A percentile compares a stretch with the other conserved stretches of the same genome.
These are phyloP conservation scores for Gallinago paraguaiae DNA, from an alignment of 2,113 vertebrate species.

Conservation along the genomic window DNA sequence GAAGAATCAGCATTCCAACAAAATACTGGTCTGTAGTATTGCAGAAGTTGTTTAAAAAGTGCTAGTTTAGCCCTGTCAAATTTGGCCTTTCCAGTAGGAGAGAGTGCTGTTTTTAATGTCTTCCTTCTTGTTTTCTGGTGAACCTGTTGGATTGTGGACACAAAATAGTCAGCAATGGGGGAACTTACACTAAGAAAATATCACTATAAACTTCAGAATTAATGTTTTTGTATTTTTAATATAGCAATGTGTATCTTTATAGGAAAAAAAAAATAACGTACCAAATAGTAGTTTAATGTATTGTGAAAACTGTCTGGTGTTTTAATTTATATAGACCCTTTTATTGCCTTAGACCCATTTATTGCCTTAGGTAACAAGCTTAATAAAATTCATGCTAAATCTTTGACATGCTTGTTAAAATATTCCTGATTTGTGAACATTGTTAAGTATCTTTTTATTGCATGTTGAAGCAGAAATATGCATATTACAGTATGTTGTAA, in stretches of 20 bases:
- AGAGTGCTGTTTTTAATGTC: not conserved
- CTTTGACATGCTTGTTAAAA: constrained; percentile 69
- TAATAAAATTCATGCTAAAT: constrained; percentile 66
- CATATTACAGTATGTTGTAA: not conserved
- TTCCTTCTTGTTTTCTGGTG: not conserved
- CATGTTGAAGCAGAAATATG: constrained; percentile 28
- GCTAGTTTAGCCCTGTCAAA: not conserved
- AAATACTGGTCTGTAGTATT: not conserved
- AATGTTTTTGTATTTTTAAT: not conserved
- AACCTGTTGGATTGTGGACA: not conserved
- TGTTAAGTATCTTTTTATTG: constrained; percentile 57
- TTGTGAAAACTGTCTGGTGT: constrained; percentile 29
- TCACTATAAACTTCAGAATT: not conserved
- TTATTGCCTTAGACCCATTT: constrained; percentile 49
- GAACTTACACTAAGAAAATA: not conserved
- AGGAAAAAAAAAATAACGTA: not conserved
- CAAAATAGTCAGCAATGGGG: not conserved
- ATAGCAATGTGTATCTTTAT: not conserved
- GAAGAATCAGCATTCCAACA: not conserved
- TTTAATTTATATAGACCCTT: constrained; percentile 46
- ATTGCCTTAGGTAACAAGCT: constrained; percentile 53
- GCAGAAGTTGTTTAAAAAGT: not conserved
- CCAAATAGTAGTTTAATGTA: constrained; percentile 17
- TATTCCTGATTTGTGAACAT: constrained; percentile 61
- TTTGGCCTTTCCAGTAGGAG: not conserved